Percentiles rank a stretch among this genome's conserved stretches.
Evolutionary conservation across 2,888 invertebrate genomes (phyloP).

Genomic region (Amblyjoppa proteus): DNA sequence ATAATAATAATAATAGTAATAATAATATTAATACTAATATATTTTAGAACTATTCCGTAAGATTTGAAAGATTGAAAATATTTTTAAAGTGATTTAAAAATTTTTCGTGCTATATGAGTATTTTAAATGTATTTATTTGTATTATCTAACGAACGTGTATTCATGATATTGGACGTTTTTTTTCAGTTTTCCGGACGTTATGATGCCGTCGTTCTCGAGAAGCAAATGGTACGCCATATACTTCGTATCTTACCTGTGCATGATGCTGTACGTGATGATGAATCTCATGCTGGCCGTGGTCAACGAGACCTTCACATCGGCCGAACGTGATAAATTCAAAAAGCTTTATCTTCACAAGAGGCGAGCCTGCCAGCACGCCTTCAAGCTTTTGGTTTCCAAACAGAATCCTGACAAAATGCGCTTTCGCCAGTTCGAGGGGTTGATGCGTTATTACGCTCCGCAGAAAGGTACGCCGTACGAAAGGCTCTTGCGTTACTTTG

Average conservation of each 20-base stretch:
- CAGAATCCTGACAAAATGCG: constrained; percentile 89
- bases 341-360: constrained; percentile 93
- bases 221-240: constrained; percentile 94
- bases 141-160: background rate
- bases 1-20: too few relatives aligned
- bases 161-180: constrained; percentile 73
- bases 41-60: too few relatives aligned
- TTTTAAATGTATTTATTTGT: too few relatives aligned
- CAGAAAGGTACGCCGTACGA: constrained; percentile 87
- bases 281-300: constrained; percentile 97
- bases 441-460: constrained; percentile 92
- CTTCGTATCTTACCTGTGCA: constrained; percentile 94
- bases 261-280: constrained; percentile 95
- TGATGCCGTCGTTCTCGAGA: constrained; percentile 95
- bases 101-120: too few relatives aligned
- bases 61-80: too few relatives aligned
- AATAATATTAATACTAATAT: too few relatives aligned
- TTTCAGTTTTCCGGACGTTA: constrained; percentile 95
- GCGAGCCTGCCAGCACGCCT: constrained; percentile 93
- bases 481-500: constrained; percentile 25
- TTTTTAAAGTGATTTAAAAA: too few relatives aligned
- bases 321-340: constrained; percentile 94
- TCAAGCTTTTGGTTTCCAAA: constrained; percentile 92
- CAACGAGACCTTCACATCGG: constrained; percentile 94
- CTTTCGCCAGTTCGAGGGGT: constrained; percentile 92